Percentiles rank a stretch among this genome's conserved stretches.
phyloP scores from a whole-genome alignment of 2,113 vertebrate genomes.

The Syrmaticus mikado region DNA sequence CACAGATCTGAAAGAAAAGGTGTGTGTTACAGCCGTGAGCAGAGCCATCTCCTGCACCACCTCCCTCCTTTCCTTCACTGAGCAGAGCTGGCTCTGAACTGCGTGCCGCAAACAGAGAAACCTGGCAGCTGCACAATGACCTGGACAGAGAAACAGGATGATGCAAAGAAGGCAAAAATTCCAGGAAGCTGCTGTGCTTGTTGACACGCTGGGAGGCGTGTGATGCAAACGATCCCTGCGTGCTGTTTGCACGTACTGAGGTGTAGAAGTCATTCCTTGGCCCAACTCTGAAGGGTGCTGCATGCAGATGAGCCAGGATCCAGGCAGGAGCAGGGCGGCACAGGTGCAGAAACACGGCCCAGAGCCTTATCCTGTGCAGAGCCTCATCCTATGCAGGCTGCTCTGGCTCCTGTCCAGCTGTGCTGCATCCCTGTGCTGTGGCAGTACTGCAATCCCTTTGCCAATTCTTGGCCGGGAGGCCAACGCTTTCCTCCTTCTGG shows the following conservation, averaged over 20 bases:
- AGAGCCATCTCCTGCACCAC: background rate
- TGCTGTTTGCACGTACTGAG: background rate
- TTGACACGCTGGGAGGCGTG: background rate
- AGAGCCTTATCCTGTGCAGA: background rate
- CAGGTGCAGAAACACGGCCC: background rate
- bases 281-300: background rate
- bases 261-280: background rate
- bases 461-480: background rate
- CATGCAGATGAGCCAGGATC: background rate
- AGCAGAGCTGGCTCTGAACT: background rate
- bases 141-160: background rate
- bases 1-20: background rate
- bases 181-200: slow-evolving; percentile 31
- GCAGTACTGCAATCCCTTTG: background rate
- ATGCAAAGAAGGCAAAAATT: slow-evolving; percentile 38
- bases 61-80: background rate
- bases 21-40: background rate
- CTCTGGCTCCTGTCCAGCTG: background rate
- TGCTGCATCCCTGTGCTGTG: background rate
- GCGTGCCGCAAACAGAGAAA: background rate
- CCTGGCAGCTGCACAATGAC: background rate
- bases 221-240: background rate
- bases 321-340: background rate
- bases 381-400: background rate
- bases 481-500: rapidly evolving